Evolutionary conservation across 2,888 invertebrate genomes (phyloP).

Genomic region (Molanna angustata): DNA sequence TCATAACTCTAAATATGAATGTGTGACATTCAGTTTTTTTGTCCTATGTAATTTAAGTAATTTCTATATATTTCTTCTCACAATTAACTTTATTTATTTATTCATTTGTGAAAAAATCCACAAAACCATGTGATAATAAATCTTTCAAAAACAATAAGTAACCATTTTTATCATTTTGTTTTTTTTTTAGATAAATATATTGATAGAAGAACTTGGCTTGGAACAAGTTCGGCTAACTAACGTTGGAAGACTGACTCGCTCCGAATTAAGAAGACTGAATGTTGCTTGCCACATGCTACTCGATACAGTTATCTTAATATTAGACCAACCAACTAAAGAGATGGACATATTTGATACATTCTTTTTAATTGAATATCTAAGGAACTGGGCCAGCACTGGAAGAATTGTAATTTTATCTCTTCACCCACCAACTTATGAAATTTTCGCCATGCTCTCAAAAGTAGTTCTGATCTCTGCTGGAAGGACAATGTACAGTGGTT

Average conservation of each 20-base stretch:
- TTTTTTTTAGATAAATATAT: conserved; percentile 71
- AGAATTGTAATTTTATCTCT: conserved; percentile 87
- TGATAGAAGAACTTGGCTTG: conserved; percentile 89
- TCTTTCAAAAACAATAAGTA: too few relatives aligned
- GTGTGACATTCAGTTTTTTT: too few relatives aligned
- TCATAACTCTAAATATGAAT: too few relatives aligned
- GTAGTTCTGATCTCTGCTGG: conserved; percentile 86
- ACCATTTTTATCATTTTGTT: too few relatives aligned
- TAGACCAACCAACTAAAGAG: conserved; percentile 85
- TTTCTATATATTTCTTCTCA: background rate
- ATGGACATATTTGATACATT: conserved; percentile 96
- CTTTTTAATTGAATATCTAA: conserved; percentile 88
- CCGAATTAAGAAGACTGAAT: conserved; percentile 82
- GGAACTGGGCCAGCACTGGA: conserved; percentile 83
- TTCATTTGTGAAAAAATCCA: background rate
- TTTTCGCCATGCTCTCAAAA: conserved; percentile 89
- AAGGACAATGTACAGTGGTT: conserved; percentile 87
- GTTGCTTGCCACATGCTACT: conserved; percentile 86
- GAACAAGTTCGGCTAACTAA: conserved; percentile 86
- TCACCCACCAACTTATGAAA: conserved; percentile 93
- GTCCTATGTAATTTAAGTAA: too few relatives aligned
- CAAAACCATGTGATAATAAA: too few relatives aligned
- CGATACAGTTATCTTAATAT: conserved; percentile 80
- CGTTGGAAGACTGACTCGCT: conserved; percentile 80
- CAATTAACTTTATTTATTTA: background rate